Evolutionary conservation across 2,113 vertebrate species (phyloP).

Genomic region (Sceloporus tristichus): DNA sequence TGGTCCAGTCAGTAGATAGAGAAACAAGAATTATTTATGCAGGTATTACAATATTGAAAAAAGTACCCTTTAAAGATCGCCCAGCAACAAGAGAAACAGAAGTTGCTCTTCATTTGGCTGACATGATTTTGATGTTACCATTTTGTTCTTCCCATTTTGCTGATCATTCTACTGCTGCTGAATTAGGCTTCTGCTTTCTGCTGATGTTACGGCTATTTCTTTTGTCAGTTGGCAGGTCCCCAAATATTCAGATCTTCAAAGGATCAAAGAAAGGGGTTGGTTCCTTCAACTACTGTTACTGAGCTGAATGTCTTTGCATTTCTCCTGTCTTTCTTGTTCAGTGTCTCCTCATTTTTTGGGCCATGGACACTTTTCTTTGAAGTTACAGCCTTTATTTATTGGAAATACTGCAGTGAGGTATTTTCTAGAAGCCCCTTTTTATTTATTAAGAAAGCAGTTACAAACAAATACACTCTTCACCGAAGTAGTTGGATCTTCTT

Average conservation of each 20-base stretch:
- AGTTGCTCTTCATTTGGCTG: neutral
- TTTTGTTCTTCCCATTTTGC: neutral
- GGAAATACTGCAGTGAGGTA: neutral
- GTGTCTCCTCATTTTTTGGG: neutral
- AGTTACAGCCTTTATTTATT: neutral
- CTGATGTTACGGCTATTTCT: neutral
- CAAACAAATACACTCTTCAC: too few relatives aligned
- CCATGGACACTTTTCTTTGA: neutral
- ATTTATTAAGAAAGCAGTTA: neutral
- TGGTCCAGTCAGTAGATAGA: neutral
- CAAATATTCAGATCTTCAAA: neutral
- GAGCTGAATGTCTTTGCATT: neutral
- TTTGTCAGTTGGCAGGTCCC: neutral
- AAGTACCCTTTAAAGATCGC: neutral
- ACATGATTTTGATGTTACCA: neutral
- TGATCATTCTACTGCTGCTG: neutral
- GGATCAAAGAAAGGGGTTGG: neutral
- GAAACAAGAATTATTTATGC: neutral
- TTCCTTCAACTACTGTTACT: neutral
- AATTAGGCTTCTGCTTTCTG: neutral
- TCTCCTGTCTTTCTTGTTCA: slow-evolving; percentile 3
- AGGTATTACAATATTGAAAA: neutral
- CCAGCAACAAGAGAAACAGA: neutral
- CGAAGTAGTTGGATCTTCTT: too few relatives aligned
- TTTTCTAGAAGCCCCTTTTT: too few relatives aligned